Evolutionary conservation across 2,888 invertebrate genomes (phyloP).

Genomic region (Schrankia costaestrigalis): DNA sequence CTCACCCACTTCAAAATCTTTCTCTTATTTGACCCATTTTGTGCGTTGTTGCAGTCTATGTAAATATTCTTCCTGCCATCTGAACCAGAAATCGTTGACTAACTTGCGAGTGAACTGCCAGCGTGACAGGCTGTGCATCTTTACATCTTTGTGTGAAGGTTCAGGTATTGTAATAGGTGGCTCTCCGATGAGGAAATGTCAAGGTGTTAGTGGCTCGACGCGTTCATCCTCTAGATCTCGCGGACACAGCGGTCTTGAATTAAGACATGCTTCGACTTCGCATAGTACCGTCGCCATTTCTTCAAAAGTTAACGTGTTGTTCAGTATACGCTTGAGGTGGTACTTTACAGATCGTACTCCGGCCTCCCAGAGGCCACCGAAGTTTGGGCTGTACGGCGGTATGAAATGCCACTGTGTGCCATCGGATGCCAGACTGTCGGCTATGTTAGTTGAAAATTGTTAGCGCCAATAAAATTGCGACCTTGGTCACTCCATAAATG

Average conservation of each 20-base stretch:
- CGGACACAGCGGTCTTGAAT: conserved; percentile 4
- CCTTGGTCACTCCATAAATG: conserved; percentile 3
- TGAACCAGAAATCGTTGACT: neutral
- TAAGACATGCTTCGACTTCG: conserved; percentile 10
- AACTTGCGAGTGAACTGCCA: neutral
- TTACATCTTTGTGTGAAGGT: neutral
- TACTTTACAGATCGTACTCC: neutral
- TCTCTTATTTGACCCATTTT: neutral
- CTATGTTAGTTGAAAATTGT: neutral
- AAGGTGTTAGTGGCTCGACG: neutral
- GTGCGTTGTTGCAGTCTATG: neutral
- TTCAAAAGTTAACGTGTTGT: conserved; percentile 10
- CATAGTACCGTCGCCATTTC: conserved; percentile 7
- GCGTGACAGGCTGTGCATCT: neutral
- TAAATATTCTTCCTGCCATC: neutral
- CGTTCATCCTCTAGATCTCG: neutral
- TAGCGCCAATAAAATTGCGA: conserved; percentile 1
- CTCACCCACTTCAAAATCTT: neutral
- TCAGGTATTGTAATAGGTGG: neutral
- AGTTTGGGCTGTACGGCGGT: neutral
- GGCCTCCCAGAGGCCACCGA: conserved; percentile 1
- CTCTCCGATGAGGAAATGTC: neutral
- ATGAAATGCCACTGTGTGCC: conserved; percentile 5
- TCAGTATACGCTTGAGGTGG: neutral
- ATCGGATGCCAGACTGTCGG: neutral